Percentiles rank a stretch among this genome's conserved stretches.
phyloP scores from a whole-genome alignment of 2,888 invertebrate genomes.

The Meta bourneti region DNA sequence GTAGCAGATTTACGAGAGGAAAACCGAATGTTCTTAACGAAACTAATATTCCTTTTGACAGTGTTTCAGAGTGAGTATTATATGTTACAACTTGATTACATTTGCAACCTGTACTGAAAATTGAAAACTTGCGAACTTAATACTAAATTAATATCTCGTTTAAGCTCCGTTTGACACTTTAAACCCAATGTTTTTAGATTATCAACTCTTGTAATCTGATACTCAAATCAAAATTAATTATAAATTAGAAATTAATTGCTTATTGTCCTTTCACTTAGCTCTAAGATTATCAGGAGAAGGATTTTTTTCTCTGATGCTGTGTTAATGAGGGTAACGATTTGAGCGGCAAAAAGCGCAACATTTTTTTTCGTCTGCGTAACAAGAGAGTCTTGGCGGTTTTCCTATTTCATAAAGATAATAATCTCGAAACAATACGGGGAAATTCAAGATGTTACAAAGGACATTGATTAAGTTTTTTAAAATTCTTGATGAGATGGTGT shows the following conservation, averaged over 20 bases:
- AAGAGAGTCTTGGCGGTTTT: slow-evolving; percentile 53
- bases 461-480: not conserved
- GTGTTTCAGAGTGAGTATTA: no score
- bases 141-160: not conserved
- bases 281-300: not conserved
- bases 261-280: slow-evolving; percentile 8
- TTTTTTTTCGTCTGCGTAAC: slow-evolving; percentile 25
- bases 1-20: no score
- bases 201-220: not conserved
- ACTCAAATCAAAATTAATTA: not conserved
- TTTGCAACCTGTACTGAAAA: no score
- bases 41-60: no score
- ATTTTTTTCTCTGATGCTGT: slow-evolving; percentile 6
- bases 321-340: not conserved
- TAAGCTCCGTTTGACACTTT: not conserved
- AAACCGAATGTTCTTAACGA: no score
- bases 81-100: no score
- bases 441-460: slow-evolving; percentile 11
- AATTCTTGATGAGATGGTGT: not conserved
- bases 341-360: not conserved
- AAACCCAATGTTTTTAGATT: not conserved
- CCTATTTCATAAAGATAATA: slow-evolving; percentile 30
- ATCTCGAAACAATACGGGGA: slow-evolving; percentile 62
- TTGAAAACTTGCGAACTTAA: no score
- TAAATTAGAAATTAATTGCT: slow-evolving; percentile 36